These are phyloP conservation scores for human DNA, from an alignment of 2,113 vertebrate genomes.

Conservation along the genomic window DNA sequence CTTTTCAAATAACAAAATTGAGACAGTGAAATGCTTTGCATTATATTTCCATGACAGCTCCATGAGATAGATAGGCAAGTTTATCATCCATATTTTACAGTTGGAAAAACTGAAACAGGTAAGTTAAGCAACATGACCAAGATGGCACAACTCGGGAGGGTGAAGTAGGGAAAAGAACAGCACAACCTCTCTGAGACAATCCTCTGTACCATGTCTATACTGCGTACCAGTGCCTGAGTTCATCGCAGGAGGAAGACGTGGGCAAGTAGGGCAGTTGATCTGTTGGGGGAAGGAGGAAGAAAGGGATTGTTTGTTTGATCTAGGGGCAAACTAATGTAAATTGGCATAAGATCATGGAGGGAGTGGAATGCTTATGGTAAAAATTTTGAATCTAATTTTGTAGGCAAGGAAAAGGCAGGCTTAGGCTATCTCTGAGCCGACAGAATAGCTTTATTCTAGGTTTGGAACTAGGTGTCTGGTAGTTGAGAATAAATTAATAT, in stretches of 20 bases:
- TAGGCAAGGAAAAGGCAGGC: background rate
- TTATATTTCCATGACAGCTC: background rate
- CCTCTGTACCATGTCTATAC: background rate
- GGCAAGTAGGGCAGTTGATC: accelerated
- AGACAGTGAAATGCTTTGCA: background rate
- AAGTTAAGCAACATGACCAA: background rate
- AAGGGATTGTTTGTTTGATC: background rate
- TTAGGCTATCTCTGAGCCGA: background rate
- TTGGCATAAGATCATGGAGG: background rate
- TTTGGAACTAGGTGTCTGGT: background rate
- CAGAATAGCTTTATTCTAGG: background rate
- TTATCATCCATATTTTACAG: background rate
- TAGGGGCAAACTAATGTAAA: background rate
- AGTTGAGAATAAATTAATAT: background rate
- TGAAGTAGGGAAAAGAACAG: background rate
- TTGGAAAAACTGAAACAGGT: background rate
- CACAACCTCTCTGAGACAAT: no score
- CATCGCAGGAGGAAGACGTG: background rate
- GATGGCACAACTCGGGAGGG: background rate
- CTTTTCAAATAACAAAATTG: background rate
- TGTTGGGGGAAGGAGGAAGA: background rate
- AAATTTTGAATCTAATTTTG: background rate
- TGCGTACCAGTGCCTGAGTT: background rate
- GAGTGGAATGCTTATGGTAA: background rate
- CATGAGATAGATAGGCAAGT: background rate